Conservation (phyloP, 1,140 invertebrate species). For the Aphidius ervi region DNA sequence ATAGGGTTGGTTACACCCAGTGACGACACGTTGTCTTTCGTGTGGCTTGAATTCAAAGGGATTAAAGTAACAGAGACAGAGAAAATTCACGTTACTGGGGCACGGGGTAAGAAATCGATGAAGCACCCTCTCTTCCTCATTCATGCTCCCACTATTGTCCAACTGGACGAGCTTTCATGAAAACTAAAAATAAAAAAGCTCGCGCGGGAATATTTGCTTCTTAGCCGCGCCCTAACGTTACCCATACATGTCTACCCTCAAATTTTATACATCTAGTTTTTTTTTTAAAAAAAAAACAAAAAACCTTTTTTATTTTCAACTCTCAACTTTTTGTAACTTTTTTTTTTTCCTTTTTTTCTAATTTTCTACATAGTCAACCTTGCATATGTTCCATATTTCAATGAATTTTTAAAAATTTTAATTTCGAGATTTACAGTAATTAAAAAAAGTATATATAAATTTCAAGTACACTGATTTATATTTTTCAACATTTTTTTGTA, state of each 20-base stretch:
- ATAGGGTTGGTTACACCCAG: slow-evolving; percentile 17
- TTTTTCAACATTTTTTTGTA: too few species aligned
- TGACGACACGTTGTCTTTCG: slow-evolving; percentile 6
- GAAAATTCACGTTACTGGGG: slow-evolving; percentile 43
- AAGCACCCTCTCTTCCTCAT: slow-evolving; percentile 40
- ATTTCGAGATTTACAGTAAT: too few species aligned
- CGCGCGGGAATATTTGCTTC: slow-evolving; percentile 33
- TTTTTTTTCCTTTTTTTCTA: too few species aligned
- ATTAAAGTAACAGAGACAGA: not conserved
- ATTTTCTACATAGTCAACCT: too few species aligned
- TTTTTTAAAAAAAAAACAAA: too few species aligned
- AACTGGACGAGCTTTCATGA: slow-evolving; percentile 17
- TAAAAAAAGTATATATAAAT: too few species aligned
- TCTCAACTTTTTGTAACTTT: not conserved
- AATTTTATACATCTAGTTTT: slow-evolving; percentile 19
- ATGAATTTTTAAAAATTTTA: too few species aligned
- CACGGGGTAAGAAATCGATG: slow-evolving; percentile 51
- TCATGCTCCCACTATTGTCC: slow-evolving; percentile 10
- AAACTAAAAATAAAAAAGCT: too few species aligned
- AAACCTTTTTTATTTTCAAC: slow-evolving; percentile 6
- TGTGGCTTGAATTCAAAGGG: not conserved
- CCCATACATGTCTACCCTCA: slow-evolving; percentile 21
- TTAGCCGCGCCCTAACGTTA: slow-evolving; percentile 33
- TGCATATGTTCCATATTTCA: too few species aligned
- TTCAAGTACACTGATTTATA: too few species aligned